phyloP scores from a whole-genome alignment of 2,888 invertebrate genomes.

The Nemotelus nigrinus region DNA sequence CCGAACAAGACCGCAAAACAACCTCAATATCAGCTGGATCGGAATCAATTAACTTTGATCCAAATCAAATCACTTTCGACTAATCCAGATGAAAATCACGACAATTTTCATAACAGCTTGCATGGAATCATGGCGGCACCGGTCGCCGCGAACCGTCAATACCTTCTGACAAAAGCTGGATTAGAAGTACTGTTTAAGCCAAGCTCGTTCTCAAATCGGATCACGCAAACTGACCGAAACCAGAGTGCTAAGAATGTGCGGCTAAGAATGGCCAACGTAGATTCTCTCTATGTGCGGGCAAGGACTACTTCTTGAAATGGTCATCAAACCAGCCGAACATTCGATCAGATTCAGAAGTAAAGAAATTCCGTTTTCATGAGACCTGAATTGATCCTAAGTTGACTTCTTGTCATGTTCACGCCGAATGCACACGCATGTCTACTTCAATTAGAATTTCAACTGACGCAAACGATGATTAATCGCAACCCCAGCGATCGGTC shows the following conservation, averaged over 20 bases:
- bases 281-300: conserved; percentile 13
- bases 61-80: conserved; percentile 51
- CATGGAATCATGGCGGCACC: not conserved
- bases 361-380: conserved; percentile 21
- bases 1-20: conserved; percentile 46
- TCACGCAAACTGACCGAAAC: conserved; percentile 4
- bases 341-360: conserved; percentile 1
- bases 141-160: not conserved
- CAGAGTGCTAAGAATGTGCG: not conserved
- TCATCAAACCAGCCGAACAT: conserved; percentile 1
- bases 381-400: conserved; percentile 41
- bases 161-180: conserved; percentile 21
- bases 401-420: conserved; percentile 52
- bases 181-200: conserved; percentile 22
- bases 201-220: conserved; percentile 38
- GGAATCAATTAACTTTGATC: conserved; percentile 50
- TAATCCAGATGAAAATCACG: conserved; percentile 45
- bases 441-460: conserved; percentile 49
- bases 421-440: conserved; percentile 52
- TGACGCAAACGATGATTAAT: conserved; percentile 52
- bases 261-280: conserved; percentile 9
- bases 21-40: conserved; percentile 45
- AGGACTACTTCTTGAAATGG: conserved; percentile 44
- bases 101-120: conserved; percentile 19
- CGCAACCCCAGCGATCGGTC: conserved; percentile 43